Evolutionary conservation across 2,888 invertebrate species (phyloP), one percentile per base, ranked within the genome.

Genomic region (Thelaira solivaga): DNA sequence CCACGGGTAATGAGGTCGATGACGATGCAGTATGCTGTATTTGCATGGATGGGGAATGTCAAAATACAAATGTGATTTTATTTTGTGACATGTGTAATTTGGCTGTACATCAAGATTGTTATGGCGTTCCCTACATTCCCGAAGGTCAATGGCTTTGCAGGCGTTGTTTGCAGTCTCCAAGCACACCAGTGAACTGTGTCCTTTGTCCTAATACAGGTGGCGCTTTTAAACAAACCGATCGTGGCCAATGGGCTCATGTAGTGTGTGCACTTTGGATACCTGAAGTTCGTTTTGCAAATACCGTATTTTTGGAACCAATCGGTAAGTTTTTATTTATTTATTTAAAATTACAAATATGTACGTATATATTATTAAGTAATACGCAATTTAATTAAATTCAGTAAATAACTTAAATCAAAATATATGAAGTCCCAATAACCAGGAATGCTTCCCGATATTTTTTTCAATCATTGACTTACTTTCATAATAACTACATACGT

Each of bases 21-120:
- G 98, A 98, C 85, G 98, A 99, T 90, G 99, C 99, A 0, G 98
- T 99, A 0, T 99, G 99, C 87, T 98, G 97, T 86, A 98, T 99
- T 83, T 99, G 99, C 87, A 95, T 97, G 93, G 99, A 99, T 85
- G 99, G 98, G 1, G 99, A 99, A 88, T 99, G 98, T 88, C 97
- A 98, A 89, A 99, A 99, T 89, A 97, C 97, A 61, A 99, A 99
- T 89, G 98, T 98, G 49, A 99, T 99, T 82, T 91, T 99, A 59
- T 99, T 99, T 90, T 99, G 99, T 90, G 99, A 99, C 90, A 98
- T 99, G 97, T 99, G 99, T 89, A 99, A 99, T 90, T 90, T 99
- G 81, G 98, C 99, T 24, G 99, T 99, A 11, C 99, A 99, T 89
- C 99, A 98, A 90, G 98, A 98, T 89, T 99, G 99, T 86, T 99